Evolutionary conservation across 2,113 vertebrate genomes (phyloP).

Genomic region (Mellivora capensis): DNA sequence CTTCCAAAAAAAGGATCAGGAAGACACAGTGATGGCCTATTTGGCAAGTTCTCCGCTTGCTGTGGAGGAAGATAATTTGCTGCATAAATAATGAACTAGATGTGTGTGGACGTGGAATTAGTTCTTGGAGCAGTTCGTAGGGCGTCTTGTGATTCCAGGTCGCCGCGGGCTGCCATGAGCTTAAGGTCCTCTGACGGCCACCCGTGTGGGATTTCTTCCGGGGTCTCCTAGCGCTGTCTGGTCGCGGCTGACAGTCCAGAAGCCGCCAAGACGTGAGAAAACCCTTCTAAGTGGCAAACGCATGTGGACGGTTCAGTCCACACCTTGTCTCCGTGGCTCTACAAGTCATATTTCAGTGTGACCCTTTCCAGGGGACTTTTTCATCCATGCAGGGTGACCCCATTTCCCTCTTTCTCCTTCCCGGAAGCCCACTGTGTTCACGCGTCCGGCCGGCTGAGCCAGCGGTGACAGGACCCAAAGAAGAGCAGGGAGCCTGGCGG

Average conservation of each 20-base stretch:
- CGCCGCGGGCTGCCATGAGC: conserved; percentile 68
- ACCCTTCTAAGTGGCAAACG: conserved; percentile 41
- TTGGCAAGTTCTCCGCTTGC: conserved; percentile 70
- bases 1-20: not conserved
- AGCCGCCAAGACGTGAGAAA: conserved; percentile 63
- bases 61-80: conserved; percentile 74
- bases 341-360: conserved; percentile 44
- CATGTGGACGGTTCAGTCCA: not conserved
- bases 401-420: not conserved
- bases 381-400: not conserved
- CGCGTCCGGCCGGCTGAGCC: not conserved
- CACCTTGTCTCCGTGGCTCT: not conserved
- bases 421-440: not conserved
- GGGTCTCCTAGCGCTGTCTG: conserved; percentile 61
- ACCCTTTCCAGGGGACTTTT: conserved; percentile 5
- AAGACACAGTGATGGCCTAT: conserved; percentile 54
- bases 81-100: conserved; percentile 79
- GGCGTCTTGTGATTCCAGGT: conserved; percentile 72
- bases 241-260: conserved; percentile 48
- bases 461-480: not conserved
- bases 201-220: conserved; percentile 65
- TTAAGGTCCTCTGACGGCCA: conserved; percentile 69
- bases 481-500: not conserved
- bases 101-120: conserved; percentile 71
- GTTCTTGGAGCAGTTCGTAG: conserved; percentile 68